phyloP scores from a whole-genome alignment of 2,888 invertebrate genomes.

The Archips xylosteana region DNA sequence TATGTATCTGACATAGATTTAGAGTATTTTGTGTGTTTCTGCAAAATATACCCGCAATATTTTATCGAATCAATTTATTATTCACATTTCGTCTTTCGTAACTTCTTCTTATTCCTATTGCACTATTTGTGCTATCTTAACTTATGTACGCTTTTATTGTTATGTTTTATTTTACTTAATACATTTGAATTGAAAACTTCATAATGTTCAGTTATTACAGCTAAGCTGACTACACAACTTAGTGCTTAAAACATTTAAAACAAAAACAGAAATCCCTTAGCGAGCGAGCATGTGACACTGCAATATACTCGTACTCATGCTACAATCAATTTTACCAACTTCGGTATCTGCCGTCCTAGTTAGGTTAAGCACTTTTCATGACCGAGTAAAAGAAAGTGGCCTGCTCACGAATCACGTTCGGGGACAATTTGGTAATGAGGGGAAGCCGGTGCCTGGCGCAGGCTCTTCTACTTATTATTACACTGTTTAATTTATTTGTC shows the following conservation, averaged over 20 bases:
- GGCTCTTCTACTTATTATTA: slow-evolving; percentile 67
- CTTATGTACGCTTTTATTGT: background rate
- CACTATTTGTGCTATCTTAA: background rate
- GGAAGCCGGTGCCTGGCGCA: slow-evolving; percentile 71
- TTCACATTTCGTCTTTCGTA: background rate
- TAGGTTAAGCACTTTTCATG: slow-evolving; percentile 54
- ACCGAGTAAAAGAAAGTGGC: slow-evolving; percentile 62
- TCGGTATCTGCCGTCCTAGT: slow-evolving; percentile 54
- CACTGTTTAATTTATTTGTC: slow-evolving; percentile 77
- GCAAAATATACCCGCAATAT: background rate
- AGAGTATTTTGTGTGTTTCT: slow-evolving; percentile 5
- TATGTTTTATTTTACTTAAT: background rate
- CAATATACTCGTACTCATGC: slow-evolving; percentile 36
- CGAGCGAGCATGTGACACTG: slow-evolving; percentile 18
- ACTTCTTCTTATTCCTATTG: background rate
- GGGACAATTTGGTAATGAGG: slow-evolving; percentile 79
- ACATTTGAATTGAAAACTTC: too few species aligned
- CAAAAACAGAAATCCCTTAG: background rate
- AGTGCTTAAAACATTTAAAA: background rate
- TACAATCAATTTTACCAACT: slow-evolving; percentile 52
- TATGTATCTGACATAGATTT: slow-evolving; percentile 23
- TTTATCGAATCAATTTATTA: background rate
- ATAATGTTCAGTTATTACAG: too few species aligned
- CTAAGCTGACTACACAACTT: too few species aligned
- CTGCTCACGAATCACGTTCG: slow-evolving; percentile 63